phyloP scores from a whole-genome alignment of 2,113 vertebrate genomes.

The Aegotheles bennettii region DNA sequence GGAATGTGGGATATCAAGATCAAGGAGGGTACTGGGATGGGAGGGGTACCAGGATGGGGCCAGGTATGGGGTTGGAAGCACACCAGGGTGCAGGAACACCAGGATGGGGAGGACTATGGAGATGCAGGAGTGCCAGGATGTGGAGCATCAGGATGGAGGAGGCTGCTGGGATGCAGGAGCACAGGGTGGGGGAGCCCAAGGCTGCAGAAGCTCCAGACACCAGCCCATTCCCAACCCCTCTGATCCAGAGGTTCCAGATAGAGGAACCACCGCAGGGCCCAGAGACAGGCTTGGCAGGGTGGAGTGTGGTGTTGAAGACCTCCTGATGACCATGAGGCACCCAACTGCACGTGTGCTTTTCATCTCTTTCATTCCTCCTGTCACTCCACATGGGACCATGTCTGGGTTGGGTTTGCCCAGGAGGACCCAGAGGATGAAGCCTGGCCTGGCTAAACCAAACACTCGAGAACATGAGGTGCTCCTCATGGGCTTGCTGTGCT shows the following conservation, averaged over 20 bases:
- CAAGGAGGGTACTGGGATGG: fast-evolving
- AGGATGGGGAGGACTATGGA: not conserved
- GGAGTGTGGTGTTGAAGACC: not conserved
- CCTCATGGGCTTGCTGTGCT: not conserved
- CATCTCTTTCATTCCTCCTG: not conserved
- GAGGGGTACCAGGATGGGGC: fast-evolving
- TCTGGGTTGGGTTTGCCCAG: not conserved
- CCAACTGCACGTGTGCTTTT: fast-evolving
- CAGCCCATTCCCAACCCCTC: too few species aligned
- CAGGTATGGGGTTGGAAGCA: fast-evolving
- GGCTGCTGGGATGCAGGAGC: not conserved
- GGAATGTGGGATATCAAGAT: too few species aligned
- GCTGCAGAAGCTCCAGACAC: not conserved
- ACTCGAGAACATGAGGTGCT: not conserved
- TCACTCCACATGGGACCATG: not conserved
- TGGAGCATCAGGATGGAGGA: too few species aligned
- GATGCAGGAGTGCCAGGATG: too few species aligned
- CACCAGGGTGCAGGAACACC: fast-evolving
- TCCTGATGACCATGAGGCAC: fast-evolving
- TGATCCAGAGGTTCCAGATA: fast-evolving
- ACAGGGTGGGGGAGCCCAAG: not conserved
- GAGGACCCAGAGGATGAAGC: not conserved
- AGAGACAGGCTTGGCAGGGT: not conserved
- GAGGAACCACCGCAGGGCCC: not conserved
- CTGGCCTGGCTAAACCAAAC: not conserved